Conservation (phyloP, 2,797 vertebrate species). For the Ctenopoma multispine region DNA sequence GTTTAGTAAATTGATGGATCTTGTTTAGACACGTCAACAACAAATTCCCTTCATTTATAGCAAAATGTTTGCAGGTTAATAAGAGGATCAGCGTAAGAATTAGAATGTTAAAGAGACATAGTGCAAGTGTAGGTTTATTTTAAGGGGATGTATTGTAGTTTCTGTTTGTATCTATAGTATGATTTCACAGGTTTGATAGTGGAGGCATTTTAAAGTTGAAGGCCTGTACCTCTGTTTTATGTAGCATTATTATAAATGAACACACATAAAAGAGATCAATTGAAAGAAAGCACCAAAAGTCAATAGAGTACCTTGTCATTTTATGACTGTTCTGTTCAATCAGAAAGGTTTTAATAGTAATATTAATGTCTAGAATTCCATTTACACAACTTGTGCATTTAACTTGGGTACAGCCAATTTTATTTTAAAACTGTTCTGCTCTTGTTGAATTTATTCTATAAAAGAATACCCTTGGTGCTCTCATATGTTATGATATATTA, state of each 20-base stretch:
- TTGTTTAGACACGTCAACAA: slow-evolving; percentile 17
- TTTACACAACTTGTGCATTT: slow-evolving; percentile 26
- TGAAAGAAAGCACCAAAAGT: slow-evolving; percentile 46
- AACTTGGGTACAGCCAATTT: background rate
- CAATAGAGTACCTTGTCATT: slow-evolving; percentile 12
- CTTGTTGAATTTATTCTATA: slow-evolving; percentile 12
- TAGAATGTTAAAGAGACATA: slow-evolving; percentile 4
- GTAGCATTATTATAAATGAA: slow-evolving; percentile 48
- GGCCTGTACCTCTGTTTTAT: slow-evolving; percentile 28
- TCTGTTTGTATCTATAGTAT: slow-evolving; percentile 10
- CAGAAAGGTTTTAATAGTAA: background rate
- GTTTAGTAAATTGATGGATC: slow-evolving; percentile 21
- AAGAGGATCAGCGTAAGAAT: slow-evolving; percentile 13
- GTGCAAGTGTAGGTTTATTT: slow-evolving; percentile 37
- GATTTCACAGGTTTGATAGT: slow-evolving; percentile 52
- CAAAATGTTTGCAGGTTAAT: slow-evolving; percentile 4
- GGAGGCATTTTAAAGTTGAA: slow-evolving; percentile 36
- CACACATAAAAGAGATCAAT: slow-evolving; percentile 13
- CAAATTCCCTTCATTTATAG: slow-evolving; percentile 17
- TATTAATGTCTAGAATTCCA: slow-evolving; percentile 5
- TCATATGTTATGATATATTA: slow-evolving; percentile 27
- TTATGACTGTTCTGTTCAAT: slow-evolving; percentile 13
- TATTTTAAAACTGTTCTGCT: slow-evolving; percentile 15
- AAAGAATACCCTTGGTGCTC: slow-evolving; percentile 46
- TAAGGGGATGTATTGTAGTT: slow-evolving; percentile 31